Base-by-base conservation (phyloP, 1,140 invertebrate species). In the Ceratina japonica region DNA sequence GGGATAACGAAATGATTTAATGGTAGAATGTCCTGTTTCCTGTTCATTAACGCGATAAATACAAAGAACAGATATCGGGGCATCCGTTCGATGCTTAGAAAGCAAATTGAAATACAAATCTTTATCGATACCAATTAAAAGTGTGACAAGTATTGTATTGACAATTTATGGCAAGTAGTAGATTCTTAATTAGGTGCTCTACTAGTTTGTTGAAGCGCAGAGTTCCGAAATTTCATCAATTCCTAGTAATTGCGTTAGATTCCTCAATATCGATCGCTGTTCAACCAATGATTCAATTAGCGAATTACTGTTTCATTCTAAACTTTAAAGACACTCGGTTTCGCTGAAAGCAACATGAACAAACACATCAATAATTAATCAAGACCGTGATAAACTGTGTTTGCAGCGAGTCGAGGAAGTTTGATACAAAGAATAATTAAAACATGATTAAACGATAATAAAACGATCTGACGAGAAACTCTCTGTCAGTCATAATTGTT, bases 31-130 rank as follows among this genome's bases (percentile, higher is more conserved):
- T 22, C n/a, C 24, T 31, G 20, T 52, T 79, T 74, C 70, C 71
- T 37, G 44, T 52, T 22, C 13, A 51, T 61, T 61, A 44, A 0
- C 27, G 12, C 62, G 69, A 78, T 78, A 72, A 78, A 56, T 5
- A 27, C 18, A 2, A 56, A 56, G 22, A 31, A 44, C 37, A 37
- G 31, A 16, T 64, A 64, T 37, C 59, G 31, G 27, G 31, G 24
- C n/a, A 44, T 56, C 54, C 15, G 5, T 16, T 56, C n/a, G 13
- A 56, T 56, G 54, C 15, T 18, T n/a, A n/a, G 4, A 56, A 16
- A 3, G 15, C 54, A 16, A 56, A 44, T 44, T 56, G 15, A 16
- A 10, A 16, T 56, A n/a, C 54, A 56, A 54, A 54, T 18, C 12
- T 54, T 54, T 54, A 4, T 31, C 27, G 37, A 44, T 44, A 10